Percentiles rank a stretch among this genome's conserved stretches.
Evolutionary conservation across 2,888 invertebrate species (phyloP).

Genomic region (Macaria liturata): DNA sequence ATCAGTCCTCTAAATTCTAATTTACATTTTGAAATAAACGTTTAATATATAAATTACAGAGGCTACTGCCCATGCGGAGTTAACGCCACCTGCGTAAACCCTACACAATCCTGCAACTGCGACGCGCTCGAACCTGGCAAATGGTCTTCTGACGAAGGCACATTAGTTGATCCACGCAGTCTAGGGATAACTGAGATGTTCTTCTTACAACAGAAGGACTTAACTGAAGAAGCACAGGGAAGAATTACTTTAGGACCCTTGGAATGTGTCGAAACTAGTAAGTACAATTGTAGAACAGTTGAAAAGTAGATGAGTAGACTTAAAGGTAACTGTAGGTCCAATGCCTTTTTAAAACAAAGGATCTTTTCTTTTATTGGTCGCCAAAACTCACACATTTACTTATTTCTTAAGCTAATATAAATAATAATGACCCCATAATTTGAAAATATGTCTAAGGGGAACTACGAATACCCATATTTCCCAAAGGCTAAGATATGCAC

Average conservation of each 20-base stretch:
- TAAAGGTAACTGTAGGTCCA: too few relatives aligned
- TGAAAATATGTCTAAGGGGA: too few relatives aligned
- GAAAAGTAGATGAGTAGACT: too few relatives aligned
- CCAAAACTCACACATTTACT: too few relatives aligned
- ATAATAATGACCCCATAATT: too few relatives aligned
- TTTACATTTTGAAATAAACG: too few relatives aligned
- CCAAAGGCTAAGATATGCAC: too few relatives aligned
- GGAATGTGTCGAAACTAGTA: conserved; percentile 97
- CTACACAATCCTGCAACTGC: conserved; percentile 94
- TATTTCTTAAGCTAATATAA: too few relatives aligned
- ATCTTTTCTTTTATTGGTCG: too few relatives aligned
- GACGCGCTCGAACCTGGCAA: conserved; percentile 91
- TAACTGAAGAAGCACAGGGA: conserved; percentile 92
- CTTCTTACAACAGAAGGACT: conserved; percentile 92
- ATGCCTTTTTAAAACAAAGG: too few relatives aligned
- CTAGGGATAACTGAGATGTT: conserved; percentile 96
- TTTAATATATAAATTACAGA: conserved; percentile 54
- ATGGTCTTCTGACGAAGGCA: conserved; percentile 95
- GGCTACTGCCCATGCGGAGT: conserved; percentile 90
- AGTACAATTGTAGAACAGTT: conserved; percentile 52
- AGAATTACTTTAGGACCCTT: conserved; percentile 95
- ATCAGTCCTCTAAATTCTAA: too few relatives aligned
- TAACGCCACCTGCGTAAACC: conserved; percentile 91
- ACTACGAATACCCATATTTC: too few relatives aligned
- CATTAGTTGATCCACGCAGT: conserved; percentile 90